Base-by-base conservation (phyloP, 2,113 vertebrate genomes). In the Cynocephalus volans region DNA sequence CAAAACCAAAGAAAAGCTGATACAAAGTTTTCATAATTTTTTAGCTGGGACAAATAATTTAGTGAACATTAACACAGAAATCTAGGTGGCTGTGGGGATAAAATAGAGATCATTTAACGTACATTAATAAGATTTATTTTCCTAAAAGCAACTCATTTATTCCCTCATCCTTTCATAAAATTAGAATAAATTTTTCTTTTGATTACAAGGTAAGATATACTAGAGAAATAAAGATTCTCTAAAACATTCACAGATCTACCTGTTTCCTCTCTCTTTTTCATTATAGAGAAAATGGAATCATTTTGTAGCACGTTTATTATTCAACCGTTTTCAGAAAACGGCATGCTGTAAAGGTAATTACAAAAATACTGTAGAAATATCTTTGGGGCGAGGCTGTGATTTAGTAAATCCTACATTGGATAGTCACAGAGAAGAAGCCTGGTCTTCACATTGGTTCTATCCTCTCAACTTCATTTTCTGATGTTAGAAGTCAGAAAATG, bases 101-200 rank as follows among this genome's bases (percentile, higher is more conserved):
- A n/a, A n/a, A n/a, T n/a, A n/a, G n/a, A n/a, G n/a, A n/a, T n/a
- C n/a, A n/a, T n/a, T n/a, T n/a, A n/a, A n/a, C n/a, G n/a, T n/a
- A n/a, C n/a, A n/a, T n/a, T n/a, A n/a, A n/a, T n/a, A n/a, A n/a
- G n/a, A n/a, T n/a, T n/a, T n/a, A n/a, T n/a, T n/a, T n/a, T n/a
- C n/a, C n/a, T n/a, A n/a, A n/a, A n/a, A n/a, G 96, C 96, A 98
- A 98, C 97, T 98, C 96, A 80, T 96, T 86, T 93, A 72, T 95
- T 92, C 54, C 76, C 50, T 88, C 14, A 73, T n/a, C 0, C 9
- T 70, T 84, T 89, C 0, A 50, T 0, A 3, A 93, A 77, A 93
- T 2, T 58, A 65, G 76, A 83, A 83, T 83, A 48, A 24, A 54
- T 60, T 85, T 79, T 73, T 96, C 24, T 93, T 88, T 85, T 41